These are phyloP conservation scores for Phalloptychus januarius DNA, from an alignment of 2,797 vertebrate species.

Conservation along the genomic window DNA sequence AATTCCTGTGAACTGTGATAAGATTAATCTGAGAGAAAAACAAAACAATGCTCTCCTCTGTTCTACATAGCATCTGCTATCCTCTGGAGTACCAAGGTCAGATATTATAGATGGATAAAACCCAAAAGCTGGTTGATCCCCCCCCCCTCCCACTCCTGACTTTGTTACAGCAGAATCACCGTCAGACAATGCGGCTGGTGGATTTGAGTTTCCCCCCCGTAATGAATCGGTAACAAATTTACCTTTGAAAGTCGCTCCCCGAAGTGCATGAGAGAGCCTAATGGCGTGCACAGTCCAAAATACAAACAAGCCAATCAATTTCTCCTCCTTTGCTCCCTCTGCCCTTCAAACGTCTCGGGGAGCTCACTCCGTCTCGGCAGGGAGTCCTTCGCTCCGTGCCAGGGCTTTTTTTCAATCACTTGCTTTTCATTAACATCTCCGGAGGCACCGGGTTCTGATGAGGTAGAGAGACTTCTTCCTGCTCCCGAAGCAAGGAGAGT, in stretches of 20 bases:
- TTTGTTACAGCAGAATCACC: conserved; percentile 3
- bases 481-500: conserved; percentile 27
- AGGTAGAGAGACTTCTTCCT: conserved; percentile 37
- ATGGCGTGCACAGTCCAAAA: conserved; percentile 23
- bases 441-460: conserved; percentile 33
- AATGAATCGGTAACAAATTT: conserved; percentile 39
- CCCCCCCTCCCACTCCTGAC: not conserved
- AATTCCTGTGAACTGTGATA: not conserved
- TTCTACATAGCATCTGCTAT: conserved; percentile 7
- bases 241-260: conserved; percentile 31
- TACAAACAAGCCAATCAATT: conserved; percentile 52
- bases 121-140: not conserved
- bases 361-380: conserved; percentile 52
- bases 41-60: not conserved
- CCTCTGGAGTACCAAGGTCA: conserved; percentile 4
- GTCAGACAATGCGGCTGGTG: conserved; percentile 10
- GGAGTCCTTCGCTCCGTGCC: conserved; percentile 41
- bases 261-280: conserved; percentile 22
- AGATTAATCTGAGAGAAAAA: not conserved
- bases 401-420: conserved; percentile 20
- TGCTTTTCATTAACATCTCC: conserved; percentile 48
- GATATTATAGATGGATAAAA: conserved; percentile 4
- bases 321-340: conserved; percentile 10
- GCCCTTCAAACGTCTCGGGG: conserved; percentile 36
- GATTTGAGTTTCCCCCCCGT: conserved; percentile 8